These are phyloP conservation scores for Sebastes elongatus DNA, from an alignment of 2,797 vertebrate genomes.

Conservation along the genomic window DNA sequence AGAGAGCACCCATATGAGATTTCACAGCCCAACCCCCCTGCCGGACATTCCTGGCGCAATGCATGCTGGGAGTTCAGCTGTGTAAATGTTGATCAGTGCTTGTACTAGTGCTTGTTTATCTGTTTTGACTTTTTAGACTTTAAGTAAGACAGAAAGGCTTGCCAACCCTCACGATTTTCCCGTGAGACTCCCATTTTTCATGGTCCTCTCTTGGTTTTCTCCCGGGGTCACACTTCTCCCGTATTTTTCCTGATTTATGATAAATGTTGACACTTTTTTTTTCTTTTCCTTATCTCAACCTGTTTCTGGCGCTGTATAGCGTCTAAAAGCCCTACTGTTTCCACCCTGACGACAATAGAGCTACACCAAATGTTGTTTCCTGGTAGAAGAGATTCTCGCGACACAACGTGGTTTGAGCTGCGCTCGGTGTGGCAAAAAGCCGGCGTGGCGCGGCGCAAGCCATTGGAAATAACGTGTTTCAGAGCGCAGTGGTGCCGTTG, in stretches of 20 bases:
- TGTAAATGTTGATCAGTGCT: conserved; percentile 43
- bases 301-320: too few relatives aligned
- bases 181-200: too few relatives aligned
- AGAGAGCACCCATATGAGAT: conserved; percentile 38
- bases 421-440: background rate
- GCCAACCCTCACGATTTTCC: background rate
- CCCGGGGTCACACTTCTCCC: too few relatives aligned
- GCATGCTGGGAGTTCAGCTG: conserved; percentile 57
- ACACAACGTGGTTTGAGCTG: background rate
- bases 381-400: background rate
- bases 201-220: too few relatives aligned
- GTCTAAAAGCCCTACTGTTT: too few relatives aligned
- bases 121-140: conserved; percentile 23
- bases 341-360: too few relatives aligned
- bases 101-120: conserved; percentile 42
- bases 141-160: background rate
- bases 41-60: conserved; percentile 17
- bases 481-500: background rate
- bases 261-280: too few relatives aligned
- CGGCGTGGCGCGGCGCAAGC: too few relatives aligned
- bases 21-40: conserved; percentile 10
- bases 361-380: background rate
- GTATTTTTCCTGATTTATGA: too few relatives aligned
- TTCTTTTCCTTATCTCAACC: too few relatives aligned
- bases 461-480: background rate